phyloP scores from a whole-genome alignment of 53 echinoderm and acorn worm species.

The Zoroaster sp. region DNA sequence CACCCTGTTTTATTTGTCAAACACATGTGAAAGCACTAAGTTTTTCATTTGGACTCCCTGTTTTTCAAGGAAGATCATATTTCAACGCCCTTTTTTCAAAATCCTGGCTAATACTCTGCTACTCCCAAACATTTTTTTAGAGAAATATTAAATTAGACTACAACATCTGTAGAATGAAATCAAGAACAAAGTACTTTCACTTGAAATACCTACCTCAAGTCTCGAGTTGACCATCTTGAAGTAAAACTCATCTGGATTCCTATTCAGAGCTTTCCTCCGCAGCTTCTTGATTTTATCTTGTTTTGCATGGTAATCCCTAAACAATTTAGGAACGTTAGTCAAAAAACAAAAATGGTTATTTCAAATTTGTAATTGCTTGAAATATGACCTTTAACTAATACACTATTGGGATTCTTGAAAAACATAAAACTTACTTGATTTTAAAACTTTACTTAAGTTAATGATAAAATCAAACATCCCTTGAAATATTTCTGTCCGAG shows the following conservation, averaged over 20 bases:
- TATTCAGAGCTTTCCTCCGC: conserved; percentile 76
- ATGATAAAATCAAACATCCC: not conserved
- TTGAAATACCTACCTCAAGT: conserved; percentile 65
- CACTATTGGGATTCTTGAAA: not conserved
- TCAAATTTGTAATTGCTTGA: not conserved
- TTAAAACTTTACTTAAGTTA: not conserved
- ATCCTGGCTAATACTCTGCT: too few species aligned
- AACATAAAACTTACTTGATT: not conserved
- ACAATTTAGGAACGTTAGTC: not conserved
- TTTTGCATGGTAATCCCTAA: conserved; percentile 83
- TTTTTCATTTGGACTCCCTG: too few species aligned
- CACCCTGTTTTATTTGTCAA: too few species aligned
- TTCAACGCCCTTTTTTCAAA: too few species aligned
- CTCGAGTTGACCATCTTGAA: conserved; percentile 92
- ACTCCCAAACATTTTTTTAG: not conserved
- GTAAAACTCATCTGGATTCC: conserved; percentile 97
- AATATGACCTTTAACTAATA: not conserved
- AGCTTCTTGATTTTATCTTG: conserved; percentile 73
- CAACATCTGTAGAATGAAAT: not conserved
- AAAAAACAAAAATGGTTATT: not conserved
- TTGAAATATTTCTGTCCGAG: too few species aligned
- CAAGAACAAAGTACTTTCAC: too few species aligned
- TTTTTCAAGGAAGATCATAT: too few species aligned
- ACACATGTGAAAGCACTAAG: too few species aligned
- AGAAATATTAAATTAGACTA: not conserved